A percentile compares a stretch with the other conserved stretches of the same genome.
These are phyloP conservation scores for Discoglossus pictus DNA, from an alignment of 2,797 vertebrate genomes.

Conservation along the genomic window DNA sequence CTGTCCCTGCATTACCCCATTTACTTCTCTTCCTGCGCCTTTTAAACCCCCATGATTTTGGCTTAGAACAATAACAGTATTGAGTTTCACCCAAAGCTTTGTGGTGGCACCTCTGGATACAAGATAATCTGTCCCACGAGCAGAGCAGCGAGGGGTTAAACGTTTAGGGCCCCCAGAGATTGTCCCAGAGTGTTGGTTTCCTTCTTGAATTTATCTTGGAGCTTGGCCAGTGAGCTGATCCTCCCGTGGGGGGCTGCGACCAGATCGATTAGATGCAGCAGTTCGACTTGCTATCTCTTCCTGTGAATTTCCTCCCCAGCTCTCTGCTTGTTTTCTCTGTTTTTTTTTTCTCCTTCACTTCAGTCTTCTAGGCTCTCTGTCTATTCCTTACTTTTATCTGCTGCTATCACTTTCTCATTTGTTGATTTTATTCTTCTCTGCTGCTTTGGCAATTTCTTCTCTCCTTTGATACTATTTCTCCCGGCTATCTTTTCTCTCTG, in stretches of 20 bases:
- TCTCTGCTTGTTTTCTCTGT: conserved; percentile 10
- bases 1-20: too few species aligned
- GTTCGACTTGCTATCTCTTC: too few species aligned
- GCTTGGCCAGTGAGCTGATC: conserved; percentile 33
- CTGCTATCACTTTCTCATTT: neutral
- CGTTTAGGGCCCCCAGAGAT: conserved; percentile 10
- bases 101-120: conserved; percentile 14
- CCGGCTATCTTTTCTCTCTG: too few species aligned
- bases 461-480: too few species aligned
- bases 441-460: too few species aligned
- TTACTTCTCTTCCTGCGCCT: too few species aligned
- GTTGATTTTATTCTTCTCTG: too few species aligned
- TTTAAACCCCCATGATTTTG: conserved; percentile 3
- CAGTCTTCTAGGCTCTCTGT: too few species aligned
- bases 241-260: conserved; percentile 8
- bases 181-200: conserved; percentile 11
- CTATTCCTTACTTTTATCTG: neutral
- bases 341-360: neutral
- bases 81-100: conserved; percentile 12
- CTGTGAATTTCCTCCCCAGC: conserved; percentile 17
- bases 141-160: neutral
- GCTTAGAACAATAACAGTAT: neutral
- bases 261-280: conserved; percentile 16
- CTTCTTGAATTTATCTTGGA: conserved; percentile 14
- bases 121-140: neutral